phyloP scores from a whole-genome alignment of 2,797 vertebrate species.

The Acipenser transmontanus region DNA sequence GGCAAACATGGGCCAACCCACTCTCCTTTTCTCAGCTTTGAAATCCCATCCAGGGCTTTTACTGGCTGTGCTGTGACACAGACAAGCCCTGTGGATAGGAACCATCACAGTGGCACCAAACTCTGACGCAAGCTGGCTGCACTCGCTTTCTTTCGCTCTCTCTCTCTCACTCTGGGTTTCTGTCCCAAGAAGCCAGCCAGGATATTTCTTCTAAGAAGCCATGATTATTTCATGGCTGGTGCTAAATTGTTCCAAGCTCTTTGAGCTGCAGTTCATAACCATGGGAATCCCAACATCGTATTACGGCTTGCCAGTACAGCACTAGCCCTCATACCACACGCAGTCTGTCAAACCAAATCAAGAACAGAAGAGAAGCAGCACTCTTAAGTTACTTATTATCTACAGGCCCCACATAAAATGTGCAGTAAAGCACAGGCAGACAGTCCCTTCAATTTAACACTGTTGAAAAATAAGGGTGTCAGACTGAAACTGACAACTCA shows the following conservation, averaged over 20 bases:
- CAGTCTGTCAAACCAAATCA: slow-evolving; percentile 43
- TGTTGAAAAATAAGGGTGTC: too few relatives aligned
- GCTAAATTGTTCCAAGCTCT: slow-evolving; percentile 53
- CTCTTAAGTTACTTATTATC: background rate
- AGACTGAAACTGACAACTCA: too few relatives aligned
- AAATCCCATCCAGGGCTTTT: slow-evolving; percentile 28
- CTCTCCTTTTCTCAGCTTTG: slow-evolving; percentile 29
- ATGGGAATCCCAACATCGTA: slow-evolving; percentile 42
- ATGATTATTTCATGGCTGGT: slow-evolving; percentile 50
- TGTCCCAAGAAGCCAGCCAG: slow-evolving; percentile 32
- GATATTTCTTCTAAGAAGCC: slow-evolving; percentile 30
- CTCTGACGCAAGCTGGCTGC: slow-evolving; percentile 24
- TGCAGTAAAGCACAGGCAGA: slow-evolving; percentile 2
- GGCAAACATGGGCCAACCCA: slow-evolving; percentile 47
- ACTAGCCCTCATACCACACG: slow-evolving; percentile 53
- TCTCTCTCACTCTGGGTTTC: background rate
- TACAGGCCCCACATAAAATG: slow-evolving; percentile 5
- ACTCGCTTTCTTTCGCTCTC: slow-evolving; percentile 24
- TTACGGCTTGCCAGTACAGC: slow-evolving; percentile 43
- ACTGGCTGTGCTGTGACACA: slow-evolving; percentile 17
- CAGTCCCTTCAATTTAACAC: too few relatives aligned
- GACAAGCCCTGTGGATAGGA: slow-evolving; percentile 10
- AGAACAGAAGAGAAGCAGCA: slow-evolving; percentile 2
- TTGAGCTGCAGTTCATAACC: slow-evolving; percentile 49
- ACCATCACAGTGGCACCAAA: background rate